Evolutionary conservation across 2,888 invertebrate species (phyloP).

Genomic region (Crepidodera aurea): DNA sequence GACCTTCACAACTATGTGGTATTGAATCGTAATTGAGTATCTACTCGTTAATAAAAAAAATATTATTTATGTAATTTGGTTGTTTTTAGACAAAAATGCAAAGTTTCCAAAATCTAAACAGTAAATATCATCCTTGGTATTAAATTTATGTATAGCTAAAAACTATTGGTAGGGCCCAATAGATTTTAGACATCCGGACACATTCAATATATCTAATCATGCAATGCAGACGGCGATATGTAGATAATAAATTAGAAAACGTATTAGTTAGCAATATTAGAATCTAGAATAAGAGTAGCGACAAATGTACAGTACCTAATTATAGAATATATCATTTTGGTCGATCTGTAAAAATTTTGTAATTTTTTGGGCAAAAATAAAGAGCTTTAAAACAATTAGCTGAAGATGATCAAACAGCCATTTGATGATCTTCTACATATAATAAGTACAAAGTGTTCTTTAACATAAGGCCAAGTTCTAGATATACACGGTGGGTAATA

Average conservation of each 20-base stretch:
- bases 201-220: too few species aligned
- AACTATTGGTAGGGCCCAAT: conserved; percentile 29
- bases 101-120: too few species aligned
- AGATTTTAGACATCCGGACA: conserved; percentile 12
- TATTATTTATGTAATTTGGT: too few species aligned
- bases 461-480: too few species aligned
- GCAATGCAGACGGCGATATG: conserved; percentile 15
- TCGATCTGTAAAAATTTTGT: conserved; percentile 42
- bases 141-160: not conserved
- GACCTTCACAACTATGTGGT: too few species aligned
- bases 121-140: too few species aligned
- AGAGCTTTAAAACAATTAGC: conserved; percentile 30
- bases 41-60: too few species aligned
- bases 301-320: conserved; percentile 43
- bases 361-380: conserved; percentile 35
- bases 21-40: too few species aligned
- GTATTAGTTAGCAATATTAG: conserved; percentile 53
- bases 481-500: too few species aligned
- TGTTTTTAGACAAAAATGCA: too few species aligned
- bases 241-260: conserved; percentile 38
- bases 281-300: conserved; percentile 24
- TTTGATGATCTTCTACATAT: conserved; percentile 51
- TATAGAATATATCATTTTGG: conserved; percentile 2
- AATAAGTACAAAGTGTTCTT: not conserved
- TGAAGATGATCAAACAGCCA: conserved; percentile 55